Evolutionary conservation across 1,140 invertebrate species (phyloP), one percentile per base, ranked within the genome.

Genomic region (Drosophila ironensis): DNA sequence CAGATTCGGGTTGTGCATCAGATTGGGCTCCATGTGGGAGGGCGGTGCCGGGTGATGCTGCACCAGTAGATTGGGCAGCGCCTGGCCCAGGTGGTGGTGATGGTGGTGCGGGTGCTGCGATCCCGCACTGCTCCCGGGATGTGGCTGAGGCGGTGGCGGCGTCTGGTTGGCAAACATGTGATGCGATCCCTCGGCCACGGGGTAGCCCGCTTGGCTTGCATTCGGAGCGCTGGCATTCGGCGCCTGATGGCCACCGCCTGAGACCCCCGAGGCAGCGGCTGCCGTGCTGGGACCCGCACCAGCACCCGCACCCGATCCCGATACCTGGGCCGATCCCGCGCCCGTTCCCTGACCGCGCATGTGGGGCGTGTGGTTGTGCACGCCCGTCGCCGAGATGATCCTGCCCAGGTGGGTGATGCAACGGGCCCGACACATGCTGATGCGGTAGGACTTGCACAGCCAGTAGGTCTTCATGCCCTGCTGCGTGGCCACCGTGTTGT

Each of bases 401-500:
- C 87, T 60, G 17, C 89, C 89, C 44, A 89, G 80, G 50, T 90
- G 89, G 1, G 89, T 90, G 37, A 90, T 90, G 63, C 89, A 90
- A 45, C 89, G 67, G 2, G 89, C 89, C 27, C 89, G 84, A 25
- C 89, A 90, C 89, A 90, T 90, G 59, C 88, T 89, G 44, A 90
- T 90, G 20, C 89, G 84, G 68, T 90, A 90, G 6, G 89, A 89
- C 44, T 90, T 90, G 63, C 89, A 90, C 35, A 90, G 71, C 89
- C 89, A 90, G 51, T 90, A 90, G 22, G 89, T 90, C 87, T 90
- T 90, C 89, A 90, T 90, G 50, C 89, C 89, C 74, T 90, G 89
- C 54, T 90, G 89, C 27, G 89, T 90, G 56, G 89, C 89, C 22
- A 90, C 89, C 27, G 89, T 90, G 68, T 90, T 90, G 68, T 90